A percentile compares a stretch with the other conserved stretches of the same genome.
Conservation (phyloP, 2,888 invertebrate species). For the Nycteola revayana region DNA sequence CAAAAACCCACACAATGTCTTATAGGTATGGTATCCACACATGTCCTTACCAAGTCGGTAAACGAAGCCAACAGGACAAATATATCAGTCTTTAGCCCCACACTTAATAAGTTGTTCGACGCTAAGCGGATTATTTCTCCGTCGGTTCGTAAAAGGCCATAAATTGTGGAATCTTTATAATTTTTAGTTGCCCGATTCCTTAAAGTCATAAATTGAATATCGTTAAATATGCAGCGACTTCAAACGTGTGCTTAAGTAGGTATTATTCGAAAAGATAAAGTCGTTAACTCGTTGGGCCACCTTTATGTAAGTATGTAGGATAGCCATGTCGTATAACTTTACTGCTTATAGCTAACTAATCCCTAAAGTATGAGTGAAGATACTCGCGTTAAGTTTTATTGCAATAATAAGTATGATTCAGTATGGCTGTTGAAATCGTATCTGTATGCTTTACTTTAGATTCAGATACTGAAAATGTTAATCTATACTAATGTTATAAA, state of each 20-base stretch:
- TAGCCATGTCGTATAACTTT: conserved; percentile 63
- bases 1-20: too few relatives aligned
- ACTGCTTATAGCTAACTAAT: conserved; percentile 56
- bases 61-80: conserved; percentile 60
- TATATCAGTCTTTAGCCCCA: conserved; percentile 78
- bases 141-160: conserved; percentile 50
- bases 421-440: conserved; percentile 20
- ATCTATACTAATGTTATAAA: too few relatives aligned
- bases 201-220: conserved; percentile 77
- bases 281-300: conserved; percentile 54
- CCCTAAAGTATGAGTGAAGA: conserved; percentile 44
- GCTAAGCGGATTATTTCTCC: conserved; percentile 70
- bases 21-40: conserved; percentile 3
- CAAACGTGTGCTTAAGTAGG: conserved; percentile 62
- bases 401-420: conserved; percentile 25
- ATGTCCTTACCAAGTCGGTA: conserved; percentile 37
- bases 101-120: conserved; percentile 76
- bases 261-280: conserved; percentile 67
- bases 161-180: conserved; percentile 80
- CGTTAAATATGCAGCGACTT: conserved; percentile 63
- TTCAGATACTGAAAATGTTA: too few relatives aligned
- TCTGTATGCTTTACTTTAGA: conserved; percentile 23
- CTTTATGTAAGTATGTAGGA: conserved; percentile 39
- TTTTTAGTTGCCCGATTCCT: conserved; percentile 71
- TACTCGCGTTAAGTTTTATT: conserved; percentile 30